phyloP scores from a whole-genome alignment of 2,797 vertebrate species.

The Micromesistius poutassou region DNA sequence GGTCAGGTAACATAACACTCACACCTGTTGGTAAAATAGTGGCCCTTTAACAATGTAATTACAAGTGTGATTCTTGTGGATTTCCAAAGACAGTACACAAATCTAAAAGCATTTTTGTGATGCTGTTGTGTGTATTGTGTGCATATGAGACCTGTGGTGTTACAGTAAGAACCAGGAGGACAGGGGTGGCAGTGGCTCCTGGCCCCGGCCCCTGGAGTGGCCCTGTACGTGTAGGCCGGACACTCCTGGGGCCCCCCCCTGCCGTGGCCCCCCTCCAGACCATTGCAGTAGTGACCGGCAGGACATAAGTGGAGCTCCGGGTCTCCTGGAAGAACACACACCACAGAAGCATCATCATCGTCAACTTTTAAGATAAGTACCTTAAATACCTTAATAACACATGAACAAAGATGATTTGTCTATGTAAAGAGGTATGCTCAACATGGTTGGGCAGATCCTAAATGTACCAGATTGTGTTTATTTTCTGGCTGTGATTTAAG shows the following conservation, averaged over 20 bases:
- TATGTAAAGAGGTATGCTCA: background rate
- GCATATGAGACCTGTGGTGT: conserved; percentile 71
- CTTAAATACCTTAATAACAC: too few species aligned
- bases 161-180: conserved; percentile 80
- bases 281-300: conserved; percentile 81
- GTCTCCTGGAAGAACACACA: conserved; percentile 65
- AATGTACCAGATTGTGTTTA: background rate
- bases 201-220: conserved; percentile 72
- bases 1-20: too few species aligned
- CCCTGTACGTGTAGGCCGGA: conserved; percentile 77
- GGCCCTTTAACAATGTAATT: background rate
- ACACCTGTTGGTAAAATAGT: too few species aligned
- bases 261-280: conserved; percentile 60
- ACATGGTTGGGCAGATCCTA: background rate
- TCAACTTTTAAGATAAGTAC: background rate
- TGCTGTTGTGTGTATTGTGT: background rate
- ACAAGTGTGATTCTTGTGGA: background rate
- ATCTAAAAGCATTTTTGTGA: background rate
- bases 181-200: conserved; percentile 78
- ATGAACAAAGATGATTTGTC: too few species aligned
- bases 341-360: background rate
- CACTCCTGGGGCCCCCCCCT: conserved; percentile 74
- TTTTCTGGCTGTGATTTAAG: background rate
- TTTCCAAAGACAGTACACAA: background rate
- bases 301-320: conserved; percentile 74